Percentiles rank a stretch among this genome's conserved stretches.
Evolutionary conservation across 2,797 vertebrate species (phyloP).

Genomic region (Acanthiza pusilla): DNA sequence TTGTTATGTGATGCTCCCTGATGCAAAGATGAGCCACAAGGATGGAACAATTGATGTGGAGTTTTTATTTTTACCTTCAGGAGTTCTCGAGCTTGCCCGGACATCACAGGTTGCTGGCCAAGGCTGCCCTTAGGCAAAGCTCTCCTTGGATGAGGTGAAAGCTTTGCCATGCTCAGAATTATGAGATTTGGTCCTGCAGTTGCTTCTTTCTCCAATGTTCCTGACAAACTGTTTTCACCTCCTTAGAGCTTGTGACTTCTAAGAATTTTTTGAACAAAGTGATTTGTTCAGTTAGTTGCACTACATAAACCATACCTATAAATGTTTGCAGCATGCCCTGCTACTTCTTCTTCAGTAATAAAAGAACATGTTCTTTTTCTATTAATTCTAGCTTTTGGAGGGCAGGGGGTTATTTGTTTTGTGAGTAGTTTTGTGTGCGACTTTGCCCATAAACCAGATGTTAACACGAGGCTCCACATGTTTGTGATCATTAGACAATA

Average conservation of each 20-base stretch:
- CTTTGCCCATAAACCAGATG: conserved; percentile 67
- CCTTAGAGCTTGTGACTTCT: neutral
- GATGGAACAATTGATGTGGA: neutral
- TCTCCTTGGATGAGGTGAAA: neutral
- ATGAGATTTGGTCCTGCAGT: neutral
- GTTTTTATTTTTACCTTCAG: neutral
- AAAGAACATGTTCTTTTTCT: conserved; percentile 19
- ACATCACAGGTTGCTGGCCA: neutral
- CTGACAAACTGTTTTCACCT: neutral
- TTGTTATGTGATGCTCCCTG: neutral
- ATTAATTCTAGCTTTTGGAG: conserved; percentile 49
- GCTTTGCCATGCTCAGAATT: neutral
- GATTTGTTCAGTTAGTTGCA: neutral
- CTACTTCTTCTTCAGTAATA: conserved; percentile 29
- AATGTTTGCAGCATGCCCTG: neutral
- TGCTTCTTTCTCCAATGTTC: neutral
- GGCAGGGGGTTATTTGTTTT: conserved; percentile 23
- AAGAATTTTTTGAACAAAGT: neutral
- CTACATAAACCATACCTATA: conserved; percentile 3
- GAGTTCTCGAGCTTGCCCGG: neutral
- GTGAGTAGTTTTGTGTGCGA: neutral
- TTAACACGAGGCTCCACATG: conserved; percentile 52
- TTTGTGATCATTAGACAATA: conserved; percentile 69
- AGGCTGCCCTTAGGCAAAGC: neutral
- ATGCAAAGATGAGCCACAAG: neutral